Conservation (phyloP, 2,888 invertebrate species). For the Urechis unicinctus region DNA sequence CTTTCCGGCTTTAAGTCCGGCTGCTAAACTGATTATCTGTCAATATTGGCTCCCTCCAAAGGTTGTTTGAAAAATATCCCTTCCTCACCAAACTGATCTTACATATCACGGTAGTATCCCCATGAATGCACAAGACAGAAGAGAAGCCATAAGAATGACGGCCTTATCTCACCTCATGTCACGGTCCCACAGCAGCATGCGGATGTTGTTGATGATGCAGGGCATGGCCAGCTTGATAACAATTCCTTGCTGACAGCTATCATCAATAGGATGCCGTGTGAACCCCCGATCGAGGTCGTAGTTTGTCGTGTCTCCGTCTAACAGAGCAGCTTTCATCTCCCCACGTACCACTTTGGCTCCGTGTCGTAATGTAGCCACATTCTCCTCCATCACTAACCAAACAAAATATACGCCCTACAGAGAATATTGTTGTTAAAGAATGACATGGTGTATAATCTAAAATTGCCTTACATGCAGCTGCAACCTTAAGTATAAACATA, state of each 20-base stretch:
- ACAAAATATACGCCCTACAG: no score
- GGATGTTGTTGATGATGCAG: slow-evolving; percentile 88
- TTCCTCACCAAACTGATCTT: no score
- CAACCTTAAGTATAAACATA: no score
- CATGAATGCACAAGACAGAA: no score
- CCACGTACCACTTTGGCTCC: slow-evolving; percentile 83
- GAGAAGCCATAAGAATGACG: no score
- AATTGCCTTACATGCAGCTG: no score
- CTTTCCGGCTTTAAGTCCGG: background rate
- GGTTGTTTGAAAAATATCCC: no score
- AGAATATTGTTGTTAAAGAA: no score
- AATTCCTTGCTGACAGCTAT: slow-evolving; percentile 68
- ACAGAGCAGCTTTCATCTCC: slow-evolving; percentile 78
- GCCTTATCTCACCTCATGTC: slow-evolving; percentile 73
- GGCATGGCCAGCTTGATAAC: slow-evolving; percentile 67
- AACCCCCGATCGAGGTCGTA: slow-evolving; percentile 73
- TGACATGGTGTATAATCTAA: no score
- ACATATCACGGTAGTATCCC: no score
- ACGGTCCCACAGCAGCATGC: slow-evolving; percentile 88
- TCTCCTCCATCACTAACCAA: slow-evolving; percentile 77
- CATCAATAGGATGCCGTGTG: slow-evolving; percentile 78
- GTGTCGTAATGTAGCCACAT: slow-evolving; percentile 75
- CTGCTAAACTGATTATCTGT: no score
- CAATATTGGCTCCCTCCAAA: no score
- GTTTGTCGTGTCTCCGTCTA: slow-evolving; percentile 71